Evolutionary conservation across 2,113 vertebrate genomes (phyloP), one percentile per base, ranked within the genome.

Genomic region (Onychorhynchus coronatus): DNA sequence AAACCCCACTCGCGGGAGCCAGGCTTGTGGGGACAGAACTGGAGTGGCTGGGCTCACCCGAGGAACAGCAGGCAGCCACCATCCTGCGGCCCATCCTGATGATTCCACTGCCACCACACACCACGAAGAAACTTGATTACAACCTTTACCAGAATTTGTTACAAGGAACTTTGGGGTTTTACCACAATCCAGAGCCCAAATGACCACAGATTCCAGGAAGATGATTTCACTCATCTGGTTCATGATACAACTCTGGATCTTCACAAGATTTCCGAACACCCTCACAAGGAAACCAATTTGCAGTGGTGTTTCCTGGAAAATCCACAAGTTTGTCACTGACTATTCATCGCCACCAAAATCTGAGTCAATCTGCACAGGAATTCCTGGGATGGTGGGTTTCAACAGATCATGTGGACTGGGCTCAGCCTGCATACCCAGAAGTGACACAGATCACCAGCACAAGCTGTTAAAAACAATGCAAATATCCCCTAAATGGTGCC

Each of bases 161-260:
- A 70, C 0, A 1, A 85, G 94, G 93, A 91, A 86, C 80, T 93
- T 86, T 24, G 37, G 44, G 75, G 82, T 84, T 89, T 95, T 62
- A 94, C 95, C 92, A 95, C 96, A 94, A 39, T 85, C 89, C 83
- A 72, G 71, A 94, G 91, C 61, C 72, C 58, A 61, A 80, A 77
- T 50, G 96, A 95, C 88, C 97, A 92, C 56, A 82, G 88, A 97
- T 98, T 98, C 97, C 98, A 97, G 97, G 98, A 98, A 98, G 95
- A 97, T 97, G 97, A 98, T 72, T 90, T 98, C 97, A 98, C 73
- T 84, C 62, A 18, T 94, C 79, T 91, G 96, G 91, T 97, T 97
- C 96, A 88, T 31, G 95, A 96, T 92, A 97, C 91, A 94, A 88
- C 53, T 10, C 91, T 96, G 92, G 95, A 90, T 96, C 96, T 95